Conservation (phyloP, 1,140 invertebrate genomes). For the Brachionus paranguensis region DNA sequence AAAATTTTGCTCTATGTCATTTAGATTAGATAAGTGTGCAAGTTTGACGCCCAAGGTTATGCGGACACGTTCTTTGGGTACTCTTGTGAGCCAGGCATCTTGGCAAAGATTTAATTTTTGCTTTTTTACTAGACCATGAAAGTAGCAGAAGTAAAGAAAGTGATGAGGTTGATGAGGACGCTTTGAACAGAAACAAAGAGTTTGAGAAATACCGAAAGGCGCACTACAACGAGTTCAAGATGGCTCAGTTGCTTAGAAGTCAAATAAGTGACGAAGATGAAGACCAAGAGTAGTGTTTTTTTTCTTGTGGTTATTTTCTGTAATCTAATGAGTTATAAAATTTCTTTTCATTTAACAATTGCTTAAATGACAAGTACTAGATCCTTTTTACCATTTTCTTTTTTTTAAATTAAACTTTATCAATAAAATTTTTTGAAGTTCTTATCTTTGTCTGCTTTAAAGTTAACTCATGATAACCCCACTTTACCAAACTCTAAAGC, state of each 20-base stretch:
- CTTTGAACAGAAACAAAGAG: neutral
- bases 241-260: neutral
- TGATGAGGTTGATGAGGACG: neutral
- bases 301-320: neutral
- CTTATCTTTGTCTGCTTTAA: too few species aligned
- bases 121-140: neutral
- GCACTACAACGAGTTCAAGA: conserved; percentile 39
- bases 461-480: too few species aligned
- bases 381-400: neutral
- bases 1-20: neutral
- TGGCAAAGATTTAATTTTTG: neutral
- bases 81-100: neutral
- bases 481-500: too few species aligned
- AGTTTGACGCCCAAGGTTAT: neutral
- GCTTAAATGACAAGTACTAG: neutral
- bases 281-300: neutral
- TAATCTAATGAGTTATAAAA: neutral
- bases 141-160: neutral
- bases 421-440: neutral
- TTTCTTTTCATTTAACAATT: neutral
- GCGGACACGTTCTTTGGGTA: neutral
- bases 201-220: conserved; percentile 30
- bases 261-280: conserved; percentile 16
- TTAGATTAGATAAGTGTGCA: conserved; percentile 21
- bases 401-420: neutral